These are phyloP conservation scores for Thecophora atra DNA, from an alignment of 2,888 invertebrate species.

Conservation along the genomic window DNA sequence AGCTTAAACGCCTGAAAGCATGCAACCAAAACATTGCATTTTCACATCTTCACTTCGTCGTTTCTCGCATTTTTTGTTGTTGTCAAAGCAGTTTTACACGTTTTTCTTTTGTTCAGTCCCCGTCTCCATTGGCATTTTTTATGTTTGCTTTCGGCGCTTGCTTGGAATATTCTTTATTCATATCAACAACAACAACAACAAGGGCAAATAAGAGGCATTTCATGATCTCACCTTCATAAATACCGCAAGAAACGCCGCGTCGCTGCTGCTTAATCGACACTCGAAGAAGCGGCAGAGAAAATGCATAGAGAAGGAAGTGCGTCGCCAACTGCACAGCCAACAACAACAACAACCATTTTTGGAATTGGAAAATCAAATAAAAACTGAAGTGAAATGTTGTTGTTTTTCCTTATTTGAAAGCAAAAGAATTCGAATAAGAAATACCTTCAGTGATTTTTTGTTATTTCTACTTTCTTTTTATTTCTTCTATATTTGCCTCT, in stretches of 20 bases:
- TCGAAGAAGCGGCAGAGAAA: neutral
- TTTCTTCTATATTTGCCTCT: too few relatives aligned
- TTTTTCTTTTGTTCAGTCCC: neutral
- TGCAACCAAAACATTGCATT: constrained; percentile 38
- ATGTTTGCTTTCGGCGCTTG: neutral
- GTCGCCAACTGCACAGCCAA: neutral
- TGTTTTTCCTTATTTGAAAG: neutral
- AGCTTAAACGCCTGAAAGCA: constrained; percentile 30
- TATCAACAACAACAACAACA: neutral
- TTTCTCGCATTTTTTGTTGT: neutral
- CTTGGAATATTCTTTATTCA: neutral
- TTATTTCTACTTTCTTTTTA: too few relatives aligned
- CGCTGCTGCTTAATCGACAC: neutral
- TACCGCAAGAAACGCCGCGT: neutral
- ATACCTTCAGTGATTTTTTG: neutral
- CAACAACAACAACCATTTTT: neutral
- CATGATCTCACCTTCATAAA: neutral
- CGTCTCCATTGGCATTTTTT: constrained; percentile 1
- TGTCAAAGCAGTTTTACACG: neutral
- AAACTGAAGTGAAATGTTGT: neutral
- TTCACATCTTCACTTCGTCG: constrained; percentile 12
- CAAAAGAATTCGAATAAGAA: neutral
- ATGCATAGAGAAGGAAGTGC: neutral
- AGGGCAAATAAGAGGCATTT: too few relatives aligned
- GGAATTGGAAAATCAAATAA: constrained; percentile 7